Percentiles rank a stretch among this genome's conserved stretches.
Conservation (phyloP, 1,140 invertebrate genomes). For the Listronotus bonariensis region DNA sequence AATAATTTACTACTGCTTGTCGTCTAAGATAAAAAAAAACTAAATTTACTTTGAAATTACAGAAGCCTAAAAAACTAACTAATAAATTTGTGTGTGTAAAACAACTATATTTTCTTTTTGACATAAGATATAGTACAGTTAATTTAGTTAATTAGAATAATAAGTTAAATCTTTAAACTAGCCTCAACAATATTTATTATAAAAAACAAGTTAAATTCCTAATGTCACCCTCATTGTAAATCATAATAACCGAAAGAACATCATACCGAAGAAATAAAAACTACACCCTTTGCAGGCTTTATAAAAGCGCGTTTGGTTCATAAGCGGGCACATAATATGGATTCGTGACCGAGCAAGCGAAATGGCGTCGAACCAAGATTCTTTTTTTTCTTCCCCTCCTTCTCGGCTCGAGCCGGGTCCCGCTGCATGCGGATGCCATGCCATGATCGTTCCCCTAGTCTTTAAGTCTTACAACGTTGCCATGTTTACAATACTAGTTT, state of each 20-base stretch:
- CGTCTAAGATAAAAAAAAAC: too few species aligned
- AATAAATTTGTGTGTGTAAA: too few species aligned
- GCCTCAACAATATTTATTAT: too few species aligned
- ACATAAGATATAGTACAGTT: too few species aligned
- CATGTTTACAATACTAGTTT: neutral
- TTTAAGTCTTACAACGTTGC: conserved; percentile 11
- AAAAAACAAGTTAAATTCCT: neutral
- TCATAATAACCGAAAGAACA: conserved; percentile 34
- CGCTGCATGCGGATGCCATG: conserved; percentile 21
- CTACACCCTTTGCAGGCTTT: conserved; percentile 49
- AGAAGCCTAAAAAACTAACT: too few species aligned
- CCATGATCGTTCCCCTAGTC: conserved; percentile 10
- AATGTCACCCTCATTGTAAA: neutral
- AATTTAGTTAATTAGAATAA: too few species aligned
- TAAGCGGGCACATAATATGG: conserved; percentile 54
- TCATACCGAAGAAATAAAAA: conserved; percentile 52
- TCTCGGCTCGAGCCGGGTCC: conserved; percentile 12
- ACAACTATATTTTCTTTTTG: too few species aligned
- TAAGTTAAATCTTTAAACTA: too few species aligned
- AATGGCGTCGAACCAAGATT: conserved; percentile 45
- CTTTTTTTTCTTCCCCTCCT: conserved; percentile 24
- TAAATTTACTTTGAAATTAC: too few species aligned
- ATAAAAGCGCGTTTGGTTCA: conserved; percentile 53
- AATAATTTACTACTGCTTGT: too few species aligned
- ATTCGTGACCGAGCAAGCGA: conserved; percentile 43